Evolutionary conservation across 2,888 invertebrate species (phyloP).

Genomic region (Suillia variegata): DNA sequence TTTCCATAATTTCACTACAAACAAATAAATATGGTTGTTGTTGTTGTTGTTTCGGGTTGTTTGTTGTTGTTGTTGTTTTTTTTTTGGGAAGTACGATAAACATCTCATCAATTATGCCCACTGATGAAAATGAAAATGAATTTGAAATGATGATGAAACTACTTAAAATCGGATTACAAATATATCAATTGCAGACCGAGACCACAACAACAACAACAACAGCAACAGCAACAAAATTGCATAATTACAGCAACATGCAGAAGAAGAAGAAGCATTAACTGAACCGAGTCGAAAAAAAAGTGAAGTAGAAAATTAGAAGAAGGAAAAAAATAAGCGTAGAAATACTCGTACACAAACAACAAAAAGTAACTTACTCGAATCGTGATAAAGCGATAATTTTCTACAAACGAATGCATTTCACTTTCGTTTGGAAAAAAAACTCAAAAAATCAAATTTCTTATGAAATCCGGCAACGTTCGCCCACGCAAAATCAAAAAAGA

Average conservation of each 20-base stretch:
- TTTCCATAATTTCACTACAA: too few species aligned
- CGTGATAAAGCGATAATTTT: constrained; percentile 38
- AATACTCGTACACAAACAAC: not conserved
- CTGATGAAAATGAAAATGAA: too few species aligned
- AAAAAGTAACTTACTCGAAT: constrained; percentile 7
- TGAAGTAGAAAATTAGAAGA: constrained; percentile 14
- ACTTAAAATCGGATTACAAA: constrained; percentile 16
- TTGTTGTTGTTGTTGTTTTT: too few species aligned
- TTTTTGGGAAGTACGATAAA: too few species aligned
- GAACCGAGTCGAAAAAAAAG: not conserved
- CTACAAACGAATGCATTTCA: constrained; percentile 30
- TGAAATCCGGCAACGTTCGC: not conserved
- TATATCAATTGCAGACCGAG: constrained; percentile 19
- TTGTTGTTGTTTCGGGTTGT: too few species aligned
- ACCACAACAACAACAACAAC: not conserved
- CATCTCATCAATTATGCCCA: too few species aligned
- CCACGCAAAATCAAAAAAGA: not conserved
- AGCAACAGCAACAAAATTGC: constrained; percentile 15
- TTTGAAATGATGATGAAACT: constrained; percentile 30
- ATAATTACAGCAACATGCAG: constrained; percentile 17
- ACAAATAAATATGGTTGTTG: too few species aligned
- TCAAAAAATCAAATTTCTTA: too few species aligned
- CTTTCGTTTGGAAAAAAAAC: constrained; percentile 21
- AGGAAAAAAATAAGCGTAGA: not conserved
- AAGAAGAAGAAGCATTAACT: constrained; percentile 1